Evolutionary conservation across 2,888 invertebrate species (phyloP).

Genomic region (Drosophila flavopinicola): DNA sequence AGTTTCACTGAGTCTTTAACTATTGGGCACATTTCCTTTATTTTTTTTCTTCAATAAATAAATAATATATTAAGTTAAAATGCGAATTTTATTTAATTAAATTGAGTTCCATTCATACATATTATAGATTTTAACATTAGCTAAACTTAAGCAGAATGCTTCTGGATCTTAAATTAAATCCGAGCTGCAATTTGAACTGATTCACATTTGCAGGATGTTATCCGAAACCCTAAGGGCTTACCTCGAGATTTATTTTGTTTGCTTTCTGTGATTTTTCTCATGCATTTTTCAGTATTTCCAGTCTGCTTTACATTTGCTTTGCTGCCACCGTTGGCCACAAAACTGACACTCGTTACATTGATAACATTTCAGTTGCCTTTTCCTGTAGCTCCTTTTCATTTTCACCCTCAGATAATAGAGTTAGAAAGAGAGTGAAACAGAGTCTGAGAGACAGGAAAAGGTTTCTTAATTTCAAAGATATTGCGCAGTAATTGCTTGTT

Average conservation of each 20-base stretch:
- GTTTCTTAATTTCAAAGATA: slow-evolving; percentile 56
- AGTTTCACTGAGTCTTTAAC: too few relatives aligned
- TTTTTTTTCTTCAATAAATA: too few relatives aligned
- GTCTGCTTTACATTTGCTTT: slow-evolving; percentile 41
- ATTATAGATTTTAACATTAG: too few relatives aligned
- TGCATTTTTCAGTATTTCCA: slow-evolving; percentile 35
- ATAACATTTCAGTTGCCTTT: slow-evolving; percentile 36
- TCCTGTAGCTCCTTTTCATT: too few relatives aligned
- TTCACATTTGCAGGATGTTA: background rate
- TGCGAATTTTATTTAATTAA: too few relatives aligned
- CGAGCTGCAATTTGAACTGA: background rate
- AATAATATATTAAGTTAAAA: too few relatives aligned
- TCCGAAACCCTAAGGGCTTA: slow-evolving; percentile 16
- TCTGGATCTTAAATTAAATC: slow-evolving; percentile 18
- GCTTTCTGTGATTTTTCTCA: slow-evolving; percentile 18
- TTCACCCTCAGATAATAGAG: slow-evolving; percentile 21
- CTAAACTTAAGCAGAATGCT: slow-evolving; percentile 11
- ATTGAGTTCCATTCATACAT: too few relatives aligned
- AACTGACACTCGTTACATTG: slow-evolving; percentile 44
- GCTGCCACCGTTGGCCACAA: slow-evolving; percentile 31
- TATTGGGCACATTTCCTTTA: too few relatives aligned
- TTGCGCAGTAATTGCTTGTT: slow-evolving; percentile 64
- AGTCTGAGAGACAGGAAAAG: slow-evolving; percentile 23
- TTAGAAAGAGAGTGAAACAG: background rate
- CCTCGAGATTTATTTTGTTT: slow-evolving; percentile 17